phyloP scores from a whole-genome alignment of 2,888 invertebrate genomes.

The Eurois occulta region DNA sequence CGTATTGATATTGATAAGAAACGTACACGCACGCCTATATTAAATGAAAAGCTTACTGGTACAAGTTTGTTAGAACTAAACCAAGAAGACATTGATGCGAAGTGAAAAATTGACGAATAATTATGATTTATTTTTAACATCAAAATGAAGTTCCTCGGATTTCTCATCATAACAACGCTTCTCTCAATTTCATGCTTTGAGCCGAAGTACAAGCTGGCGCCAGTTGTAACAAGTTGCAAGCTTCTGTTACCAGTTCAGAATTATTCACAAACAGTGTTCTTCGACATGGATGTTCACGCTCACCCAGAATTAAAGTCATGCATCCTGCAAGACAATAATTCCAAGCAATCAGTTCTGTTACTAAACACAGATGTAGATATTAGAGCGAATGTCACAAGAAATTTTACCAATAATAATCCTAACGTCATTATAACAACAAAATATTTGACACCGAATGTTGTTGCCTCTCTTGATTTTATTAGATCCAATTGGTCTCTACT shows the following conservation, averaged over 20 bases:
- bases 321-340: conserved; percentile 21
- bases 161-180: background rate
- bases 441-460: conserved; percentile 54
- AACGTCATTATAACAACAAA: conserved; percentile 66
- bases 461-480: conserved; percentile 43
- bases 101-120: conserved; percentile 11
- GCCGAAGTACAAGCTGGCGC: background rate
- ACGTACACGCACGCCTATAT: background rate
- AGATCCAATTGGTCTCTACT: conserved; percentile 69
- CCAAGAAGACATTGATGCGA: background rate
- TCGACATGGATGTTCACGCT: conserved; percentile 15
- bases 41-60: background rate
- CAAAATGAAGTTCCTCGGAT: conserved; percentile 36
- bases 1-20: conserved; percentile 23
- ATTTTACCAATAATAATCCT: conserved; percentile 41
- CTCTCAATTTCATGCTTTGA: conserved; percentile 27
- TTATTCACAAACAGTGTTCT: conserved; percentile 40
- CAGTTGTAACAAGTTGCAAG: conserved; percentile 21
- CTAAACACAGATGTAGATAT: conserved; percentile 21
- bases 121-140: background rate
- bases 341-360: conserved; percentile 38
- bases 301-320: conserved; percentile 36
- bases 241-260: conserved; percentile 32
- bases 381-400: background rate
- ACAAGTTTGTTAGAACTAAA: background rate